Base-by-base conservation (phyloP, 2,888 invertebrate species). In the Ennomos quercinarius region DNA sequence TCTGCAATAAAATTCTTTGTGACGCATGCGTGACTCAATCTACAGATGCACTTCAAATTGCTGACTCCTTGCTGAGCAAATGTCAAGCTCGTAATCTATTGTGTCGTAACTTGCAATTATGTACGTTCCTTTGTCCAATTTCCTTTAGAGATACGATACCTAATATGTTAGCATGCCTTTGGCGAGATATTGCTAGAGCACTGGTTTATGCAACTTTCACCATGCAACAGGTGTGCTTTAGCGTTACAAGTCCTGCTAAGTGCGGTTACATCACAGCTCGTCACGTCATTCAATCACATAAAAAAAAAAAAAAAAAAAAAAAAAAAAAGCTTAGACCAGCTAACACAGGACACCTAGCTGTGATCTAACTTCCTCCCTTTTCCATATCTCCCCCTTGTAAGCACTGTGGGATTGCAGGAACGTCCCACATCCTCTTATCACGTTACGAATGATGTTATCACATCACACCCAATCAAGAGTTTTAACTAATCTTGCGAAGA, bases 221-320 rank as follows among this genome's bases (percentile, higher is more conserved):
- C 67, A 63, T 47, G 64, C 66, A 71, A 78, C 83, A 77, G 80
- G 82, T 80, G 79, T 78, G 72, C 67, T 72, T 67, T 70, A 48
- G n/a, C 35, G 49, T 54, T 48, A 63, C 63, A 65, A 63, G 71
- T 78, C 66, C 63, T 74, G 75, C 74, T 78, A 78, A 80, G 80
- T 71, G 76, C 75, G 67, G 76, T 84, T 85, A 82, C 81, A 80
- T 82, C 81, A 81, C 76, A 65, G 66, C 71, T n/a, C n/a, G n/a
- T n/a, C n/a, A n/a, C n/a, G n/a, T n/a, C n/a, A n/a, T n/a, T n/a
- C n/a, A n/a, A n/a, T n/a, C n/a, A n/a, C n/a, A n/a, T n/a, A n/a
- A n/a, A n/a, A n/a, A n/a, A n/a, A n/a, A n/a, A n/a, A n/a, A n/a
- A n/a, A n/a, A n/a, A n/a, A n/a, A n/a, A n/a, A n/a, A n/a, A n/a